Evolutionary conservation across 2,888 invertebrate species (phyloP), one percentile per base, ranked within the genome.

Genomic region (Tetranychus piercei): DNA sequence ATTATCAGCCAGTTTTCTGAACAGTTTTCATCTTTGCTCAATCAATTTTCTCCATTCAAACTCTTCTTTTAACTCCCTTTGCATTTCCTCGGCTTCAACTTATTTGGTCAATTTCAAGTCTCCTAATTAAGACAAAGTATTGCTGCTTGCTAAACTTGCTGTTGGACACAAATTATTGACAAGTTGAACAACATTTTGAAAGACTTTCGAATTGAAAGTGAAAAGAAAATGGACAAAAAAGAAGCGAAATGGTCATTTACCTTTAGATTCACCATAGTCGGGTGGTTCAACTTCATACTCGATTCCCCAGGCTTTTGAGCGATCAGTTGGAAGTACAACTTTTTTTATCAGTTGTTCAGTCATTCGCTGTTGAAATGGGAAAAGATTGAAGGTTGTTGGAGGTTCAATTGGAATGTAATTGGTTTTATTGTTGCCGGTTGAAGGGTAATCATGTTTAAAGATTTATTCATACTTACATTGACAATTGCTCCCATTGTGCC

Each of bases 401-500:
- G n/a, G n/a, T n/a, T n/a, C n/a, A n/a, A 44, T 20, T 22, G 66
- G 9, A 64, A 73, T 18, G 23, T 9, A 15, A 74, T 18, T 23
- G 22, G n/a, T 67, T 20, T 7, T 45, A 45, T 45, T 55, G 55
- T 15, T 55, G 55, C 9, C 15, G 7, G 15, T 55, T 55, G 55
- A 34, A 34, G 5, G 34, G 34, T 34, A 34, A 34, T 34, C 34
- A 34, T 34, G 34, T 34, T 34, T 34, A 34, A 23, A 34, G 34
- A 5, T 34, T 34, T 3, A 34, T 34, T 34, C 34, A 34, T 34
- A 77, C 79, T 78, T 75, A 79, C 79, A n/a, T 77, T 78, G 11
- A 79, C 79, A 70, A 80, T 78, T n/a, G 79, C 79, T 44, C 79
- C 79, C 78, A 80, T 79, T n/a, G 78, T 79, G 55, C 79, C 79